A percentile compares a stretch with the other conserved stretches of the same genome.
Evolutionary conservation across 2,888 invertebrate genomes (phyloP).

Genomic region (Tipula vernalis): DNA sequence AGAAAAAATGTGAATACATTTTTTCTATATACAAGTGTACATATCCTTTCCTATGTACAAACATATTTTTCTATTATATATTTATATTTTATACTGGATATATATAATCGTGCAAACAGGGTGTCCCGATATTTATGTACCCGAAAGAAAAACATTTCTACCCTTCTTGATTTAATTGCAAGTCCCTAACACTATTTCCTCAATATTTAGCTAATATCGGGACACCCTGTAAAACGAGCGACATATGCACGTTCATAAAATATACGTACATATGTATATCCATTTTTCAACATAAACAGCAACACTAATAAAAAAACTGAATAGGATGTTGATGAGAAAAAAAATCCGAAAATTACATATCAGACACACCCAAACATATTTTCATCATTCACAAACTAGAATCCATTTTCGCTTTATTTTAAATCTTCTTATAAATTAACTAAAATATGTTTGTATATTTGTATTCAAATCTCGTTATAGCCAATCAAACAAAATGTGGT

Average conservation of each 20-base stretch:
- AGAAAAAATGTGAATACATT: background rate
- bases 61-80: background rate
- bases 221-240: background rate
- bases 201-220: too few relatives aligned
- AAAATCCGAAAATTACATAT: background rate
- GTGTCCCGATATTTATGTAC: too few relatives aligned
- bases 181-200: too few relatives aligned
- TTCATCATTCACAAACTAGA: background rate
- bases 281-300: background rate
- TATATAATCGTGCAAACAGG: background rate
- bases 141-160: too few relatives aligned
- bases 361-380: background rate
- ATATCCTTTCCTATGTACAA: constrained; percentile 9
- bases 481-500: background rate
- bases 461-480: background rate
- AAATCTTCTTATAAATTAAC: background rate
- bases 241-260: background rate
- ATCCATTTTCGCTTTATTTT: background rate
- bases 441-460: background rate
- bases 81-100: background rate
- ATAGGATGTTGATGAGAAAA: background rate
- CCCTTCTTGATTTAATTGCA: too few relatives aligned
- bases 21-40: background rate
- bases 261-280: background rate
- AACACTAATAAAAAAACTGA: background rate